A percentile compares a stretch with the other conserved stretches of the same genome.
phyloP scores from a whole-genome alignment of 2,797 vertebrate species.

The Myiotriccus ornatus region DNA sequence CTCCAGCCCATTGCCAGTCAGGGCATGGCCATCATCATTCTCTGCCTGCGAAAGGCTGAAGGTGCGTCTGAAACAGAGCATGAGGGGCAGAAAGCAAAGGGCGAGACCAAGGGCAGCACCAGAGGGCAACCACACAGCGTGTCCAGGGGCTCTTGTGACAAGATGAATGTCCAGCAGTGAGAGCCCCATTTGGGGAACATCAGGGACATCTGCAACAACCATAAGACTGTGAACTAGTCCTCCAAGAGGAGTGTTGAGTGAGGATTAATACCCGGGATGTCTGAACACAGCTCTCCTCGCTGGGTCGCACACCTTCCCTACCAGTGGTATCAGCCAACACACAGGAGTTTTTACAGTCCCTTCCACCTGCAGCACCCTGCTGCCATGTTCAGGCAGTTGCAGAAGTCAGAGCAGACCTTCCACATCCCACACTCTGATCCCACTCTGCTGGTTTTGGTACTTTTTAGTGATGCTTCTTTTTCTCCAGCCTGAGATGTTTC shows the following conservation, averaged over 20 bases:
- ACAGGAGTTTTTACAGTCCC: not conserved
- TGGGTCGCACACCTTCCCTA: rapidly evolving
- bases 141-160: not conserved
- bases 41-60: not conserved
- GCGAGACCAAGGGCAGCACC: not conserved
- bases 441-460: not conserved
- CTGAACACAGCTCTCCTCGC: not conserved
- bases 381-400: rapidly evolving
- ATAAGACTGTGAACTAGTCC: not conserved
- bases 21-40: not conserved
- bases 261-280: not conserved
- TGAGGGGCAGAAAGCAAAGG: not conserved
- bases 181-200: not conserved
- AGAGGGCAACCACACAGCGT: rapidly evolving
- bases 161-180: not conserved
- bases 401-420: conserved; percentile 3
- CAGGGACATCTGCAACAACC: not conserved
- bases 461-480: not conserved
- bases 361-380: not conserved
- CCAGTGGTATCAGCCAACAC: rapidly evolving
- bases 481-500: not conserved
- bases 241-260: not conserved
- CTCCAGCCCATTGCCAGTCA: not conserved
- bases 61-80: not conserved
- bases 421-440: not conserved